These are phyloP conservation scores for Halocynthia aurantium DNA, from an alignment of 23 tunicate genomes.

Conservation along the genomic window DNA sequence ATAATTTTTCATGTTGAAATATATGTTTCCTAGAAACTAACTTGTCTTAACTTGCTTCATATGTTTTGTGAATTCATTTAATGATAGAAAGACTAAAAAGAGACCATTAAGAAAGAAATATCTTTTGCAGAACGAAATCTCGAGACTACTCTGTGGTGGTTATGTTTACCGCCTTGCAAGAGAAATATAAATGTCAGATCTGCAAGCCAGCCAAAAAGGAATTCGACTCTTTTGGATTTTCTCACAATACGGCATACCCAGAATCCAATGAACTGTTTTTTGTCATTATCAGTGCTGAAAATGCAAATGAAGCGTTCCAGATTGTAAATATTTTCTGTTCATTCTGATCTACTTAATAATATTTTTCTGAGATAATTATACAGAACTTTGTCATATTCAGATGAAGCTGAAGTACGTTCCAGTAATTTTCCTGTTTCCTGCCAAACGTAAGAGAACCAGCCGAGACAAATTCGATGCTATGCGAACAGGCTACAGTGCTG, in stretches of 20 bases:
- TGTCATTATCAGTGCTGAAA: slow-evolving; percentile 2
- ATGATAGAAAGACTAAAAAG: background rate
- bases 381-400: background rate
- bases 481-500: slow-evolving; percentile 18
- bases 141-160: slow-evolving; percentile 17
- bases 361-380: background rate
- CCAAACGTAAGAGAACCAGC: slow-evolving; percentile 5
- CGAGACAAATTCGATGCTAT: slow-evolving; percentile 7
- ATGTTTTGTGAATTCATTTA: background rate
- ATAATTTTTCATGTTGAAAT: too few relatives aligned
- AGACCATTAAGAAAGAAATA: background rate
- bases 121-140: slow-evolving; percentile 17
- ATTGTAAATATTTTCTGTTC: background rate
- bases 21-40: too few relatives aligned
- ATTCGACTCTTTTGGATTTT: slow-evolving; percentile 8
- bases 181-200: slow-evolving; percentile 9
- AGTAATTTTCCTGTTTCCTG: slow-evolving; percentile 14
- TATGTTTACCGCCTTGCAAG: slow-evolving; percentile 23
- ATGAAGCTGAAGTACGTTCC: slow-evolving; percentile 18
- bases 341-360: background rate
- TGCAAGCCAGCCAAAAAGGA: slow-evolving; percentile 15
- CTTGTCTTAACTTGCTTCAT: too few relatives aligned
- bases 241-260: background rate
- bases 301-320: slow-evolving; percentile 19
- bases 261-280: background rate